Percentiles rank a stretch among this genome's conserved stretches.
These are phyloP conservation scores for Otolemur crassicaudatus DNA, from an alignment of 2,797 vertebrate genomes.

Conservation along the genomic window DNA sequence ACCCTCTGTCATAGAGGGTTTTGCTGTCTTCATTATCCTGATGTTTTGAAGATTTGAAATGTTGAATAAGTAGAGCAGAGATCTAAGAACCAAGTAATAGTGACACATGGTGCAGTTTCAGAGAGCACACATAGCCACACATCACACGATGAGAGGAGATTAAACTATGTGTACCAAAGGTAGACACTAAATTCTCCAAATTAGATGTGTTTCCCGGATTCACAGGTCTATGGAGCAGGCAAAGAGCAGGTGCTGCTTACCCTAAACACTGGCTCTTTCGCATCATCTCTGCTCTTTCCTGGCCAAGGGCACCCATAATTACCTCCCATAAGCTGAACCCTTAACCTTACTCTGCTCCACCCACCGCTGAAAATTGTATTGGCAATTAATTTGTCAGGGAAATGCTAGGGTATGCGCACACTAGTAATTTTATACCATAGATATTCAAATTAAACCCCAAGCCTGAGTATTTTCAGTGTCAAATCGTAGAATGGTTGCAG, in stretches of 20 bases:
- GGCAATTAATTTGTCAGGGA: conserved; percentile 88
- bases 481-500: conserved; percentile 69
- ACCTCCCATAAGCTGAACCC: conserved; percentile 78
- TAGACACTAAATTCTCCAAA: conserved; percentile 6
- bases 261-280: conserved; percentile 47
- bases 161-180: conserved; percentile 36
- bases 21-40: neutral
- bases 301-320: conserved; percentile 83
- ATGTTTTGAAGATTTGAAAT: neutral
- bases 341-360: conserved; percentile 73
- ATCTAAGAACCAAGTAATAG: neutral
- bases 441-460: conserved; percentile 86
- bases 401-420: conserved; percentile 84
- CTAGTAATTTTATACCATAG: conserved; percentile 85
- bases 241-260: conserved; percentile 65
- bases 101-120: neutral
- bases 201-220: conserved; percentile 34
- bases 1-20: neutral
- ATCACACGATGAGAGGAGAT: neutral
- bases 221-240: conserved; percentile 8
- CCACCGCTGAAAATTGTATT: conserved; percentile 74
- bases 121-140: neutral
- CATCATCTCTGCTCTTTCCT: conserved; percentile 68
- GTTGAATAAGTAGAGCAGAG: neutral
- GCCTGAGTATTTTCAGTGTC: conserved; percentile 79